phyloP scores from a whole-genome alignment of 1,140 invertebrate genomes.

The Drosophila guanche region DNA sequence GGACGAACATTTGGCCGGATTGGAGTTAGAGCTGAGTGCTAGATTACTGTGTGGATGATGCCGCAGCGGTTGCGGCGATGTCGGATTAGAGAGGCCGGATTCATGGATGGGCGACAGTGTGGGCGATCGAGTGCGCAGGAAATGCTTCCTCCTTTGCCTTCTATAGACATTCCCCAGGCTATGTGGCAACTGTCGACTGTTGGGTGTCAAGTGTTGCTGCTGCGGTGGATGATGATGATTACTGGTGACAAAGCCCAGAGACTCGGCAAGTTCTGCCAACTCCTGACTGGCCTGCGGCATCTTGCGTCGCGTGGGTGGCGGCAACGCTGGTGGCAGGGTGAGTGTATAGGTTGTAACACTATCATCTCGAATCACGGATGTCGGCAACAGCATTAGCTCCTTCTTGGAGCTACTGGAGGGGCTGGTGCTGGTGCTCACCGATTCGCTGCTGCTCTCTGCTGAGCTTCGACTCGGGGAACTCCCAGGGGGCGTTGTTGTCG shows the following conservation, averaged over 20 bases:
- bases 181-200: conserved; percentile 47
- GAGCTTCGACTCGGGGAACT: conserved; percentile 62
- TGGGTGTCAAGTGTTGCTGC: conserved; percentile 17
- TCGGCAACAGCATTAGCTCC: conserved; percentile 75
- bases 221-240: conserved; percentile 24
- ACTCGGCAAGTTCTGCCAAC: conserved; percentile 85
- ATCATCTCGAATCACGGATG: conserved; percentile 81
- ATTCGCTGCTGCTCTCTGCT: conserved; percentile 64
- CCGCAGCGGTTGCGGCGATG: conserved; percentile 86
- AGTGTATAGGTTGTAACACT: conserved; percentile 67
- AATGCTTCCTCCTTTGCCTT: conserved; percentile 84
- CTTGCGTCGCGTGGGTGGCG: conserved; percentile 84
- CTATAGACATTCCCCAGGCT: conserved; percentile 67
- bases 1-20: conserved; percentile 53
- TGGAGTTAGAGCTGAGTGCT: conserved; percentile 44
- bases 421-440: conserved; percentile 78
- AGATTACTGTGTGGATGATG: conserved; percentile 25
- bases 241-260: conserved; percentile 77
- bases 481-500: conserved; percentile 40
- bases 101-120: conserved; percentile 89
- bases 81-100: conserved; percentile 89
- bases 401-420: conserved; percentile 39
- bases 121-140: conserved; percentile 85
- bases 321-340: conserved; percentile 83
- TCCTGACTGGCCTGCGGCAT: conserved; percentile 82